Evolutionary conservation across 2,797 vertebrate genomes (phyloP), one percentile per base, ranked within the genome.

Genomic region (Botia kubotai): DNA sequence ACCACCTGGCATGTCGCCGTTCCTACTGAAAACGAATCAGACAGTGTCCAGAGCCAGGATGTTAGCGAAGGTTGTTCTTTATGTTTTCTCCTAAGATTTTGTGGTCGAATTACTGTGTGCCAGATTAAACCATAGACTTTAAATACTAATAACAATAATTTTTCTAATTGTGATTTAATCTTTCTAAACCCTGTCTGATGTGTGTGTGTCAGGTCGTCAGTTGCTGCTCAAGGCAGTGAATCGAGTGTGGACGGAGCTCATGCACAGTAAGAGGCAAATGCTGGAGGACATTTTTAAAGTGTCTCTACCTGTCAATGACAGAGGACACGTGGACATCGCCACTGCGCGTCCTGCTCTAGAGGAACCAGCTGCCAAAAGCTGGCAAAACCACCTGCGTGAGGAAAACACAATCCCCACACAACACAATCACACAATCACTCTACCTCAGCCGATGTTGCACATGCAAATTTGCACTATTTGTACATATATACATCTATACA

Each of bases 1-100:
- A 99, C 98, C 4, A 99, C 98, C 33, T 99, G 98, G 98, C 98
- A 99, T 76, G 95, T 99, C 53, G 98, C 98, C 95, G 97, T 99
- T 79, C 94, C 97, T 7, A 89, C 96, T 0, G 98, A 99, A 87
- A 95, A 96, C 8, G 96, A 98, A 50, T 87, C 95, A 0, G 97
- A 98, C 71, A 86, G 94, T 16, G 88, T 93, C 6, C 97, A 97
- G 91, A 97, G 89, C 90, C 97, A 98, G 70, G 98, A 99, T 83
- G 93, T 96, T 85, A 97, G 98, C 19, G 98, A 99, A 94, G 98
- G 98, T 99, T 92, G 90, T 83, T 2, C 8, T 12, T 29, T 6
- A 33, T 17, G n/a, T 8, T 29, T 50, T 19, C 21, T 71, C 13
- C 4, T 62, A 1, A 33, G 3, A 12, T 23, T 33, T 17, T 33